Conservation (phyloP, 2,888 invertebrate genomes). For the Caprella mutica region DNA sequence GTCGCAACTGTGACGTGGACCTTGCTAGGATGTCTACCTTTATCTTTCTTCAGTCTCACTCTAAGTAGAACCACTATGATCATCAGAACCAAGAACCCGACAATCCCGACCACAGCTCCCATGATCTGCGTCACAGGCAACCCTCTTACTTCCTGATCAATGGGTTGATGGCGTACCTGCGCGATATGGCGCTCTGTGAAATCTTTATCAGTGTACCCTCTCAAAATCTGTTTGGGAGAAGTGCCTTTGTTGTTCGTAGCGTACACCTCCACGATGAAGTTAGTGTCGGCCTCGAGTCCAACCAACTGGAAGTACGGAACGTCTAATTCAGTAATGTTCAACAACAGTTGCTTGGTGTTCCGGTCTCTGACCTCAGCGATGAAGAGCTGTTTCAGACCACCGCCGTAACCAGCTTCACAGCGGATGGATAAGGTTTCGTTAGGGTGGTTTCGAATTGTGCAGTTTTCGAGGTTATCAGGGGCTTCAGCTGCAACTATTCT, state of each 20-base stretch:
- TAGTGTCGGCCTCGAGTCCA: constrained; percentile 25
- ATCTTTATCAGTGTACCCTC: constrained; percentile 23
- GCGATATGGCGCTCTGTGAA: constrained; percentile 27
- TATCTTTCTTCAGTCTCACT: constrained; percentile 30
- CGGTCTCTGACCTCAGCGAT: constrained; percentile 22
- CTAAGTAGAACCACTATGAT: constrained; percentile 36
- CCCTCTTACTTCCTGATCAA: background rate
- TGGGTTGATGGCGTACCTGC: constrained; percentile 24
- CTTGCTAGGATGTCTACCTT: constrained; percentile 9
- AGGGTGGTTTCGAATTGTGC: constrained; percentile 25
- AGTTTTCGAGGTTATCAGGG: constrained; percentile 25
- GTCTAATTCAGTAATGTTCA: constrained; percentile 23
- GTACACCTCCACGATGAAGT: constrained; percentile 19
- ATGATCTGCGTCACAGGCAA: constrained; percentile 36
- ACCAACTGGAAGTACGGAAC: constrained; percentile 23
- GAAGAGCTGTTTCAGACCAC: constrained; percentile 27
- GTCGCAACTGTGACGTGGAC: constrained; percentile 1
- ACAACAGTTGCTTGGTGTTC: constrained; percentile 13
- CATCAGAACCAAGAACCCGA: constrained; percentile 36
- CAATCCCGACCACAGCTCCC: constrained; percentile 37
- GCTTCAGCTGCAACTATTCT: constrained; percentile 60
- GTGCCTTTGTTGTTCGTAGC: constrained; percentile 22
- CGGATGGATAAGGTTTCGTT: constrained; percentile 18
- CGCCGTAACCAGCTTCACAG: constrained; percentile 29
- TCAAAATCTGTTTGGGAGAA: constrained; percentile 18